Conservation (phyloP, 2,797 vertebrate genomes). For the Phataginus tricuspis region DNA sequence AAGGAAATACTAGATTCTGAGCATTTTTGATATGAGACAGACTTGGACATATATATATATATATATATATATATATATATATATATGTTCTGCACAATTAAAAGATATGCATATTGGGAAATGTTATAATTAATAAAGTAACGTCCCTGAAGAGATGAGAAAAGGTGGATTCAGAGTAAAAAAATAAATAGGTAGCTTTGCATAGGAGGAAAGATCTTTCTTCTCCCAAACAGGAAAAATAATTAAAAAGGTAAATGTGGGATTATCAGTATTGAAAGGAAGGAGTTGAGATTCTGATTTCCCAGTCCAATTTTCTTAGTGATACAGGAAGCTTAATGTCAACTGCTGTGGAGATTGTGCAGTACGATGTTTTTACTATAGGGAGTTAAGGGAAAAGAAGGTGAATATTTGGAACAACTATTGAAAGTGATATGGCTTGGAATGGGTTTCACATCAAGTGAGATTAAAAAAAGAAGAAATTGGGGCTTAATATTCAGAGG, state of each 20-base stretch:
- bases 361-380: not conserved
- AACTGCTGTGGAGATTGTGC: not conserved
- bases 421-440: not conserved
- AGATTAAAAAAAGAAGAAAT: not conserved
- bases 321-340: not conserved
- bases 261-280: not conserved
- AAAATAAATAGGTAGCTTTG: not conserved
- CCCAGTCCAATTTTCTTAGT: not conserved
- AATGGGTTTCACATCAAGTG: not conserved
- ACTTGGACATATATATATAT: not conserved
- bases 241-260: not conserved
- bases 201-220: not conserved
- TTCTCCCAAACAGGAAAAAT: no score
- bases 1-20: not conserved
- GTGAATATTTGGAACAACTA: not conserved
- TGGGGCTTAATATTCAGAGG: not conserved
- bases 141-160: not conserved
- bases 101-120: not conserved
- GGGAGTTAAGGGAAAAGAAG: fast-evolving
- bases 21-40: not conserved
- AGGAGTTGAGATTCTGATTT: not conserved
- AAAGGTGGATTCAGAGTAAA: not conserved
- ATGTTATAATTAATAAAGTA: not conserved
- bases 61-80: no score
- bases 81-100: not conserved